A percentile compares a stretch with the other conserved stretches of the same genome.
These are phyloP conservation scores for Malacoraja senta DNA, from an alignment of 2,797 vertebrate species.

Conservation along the genomic window DNA sequence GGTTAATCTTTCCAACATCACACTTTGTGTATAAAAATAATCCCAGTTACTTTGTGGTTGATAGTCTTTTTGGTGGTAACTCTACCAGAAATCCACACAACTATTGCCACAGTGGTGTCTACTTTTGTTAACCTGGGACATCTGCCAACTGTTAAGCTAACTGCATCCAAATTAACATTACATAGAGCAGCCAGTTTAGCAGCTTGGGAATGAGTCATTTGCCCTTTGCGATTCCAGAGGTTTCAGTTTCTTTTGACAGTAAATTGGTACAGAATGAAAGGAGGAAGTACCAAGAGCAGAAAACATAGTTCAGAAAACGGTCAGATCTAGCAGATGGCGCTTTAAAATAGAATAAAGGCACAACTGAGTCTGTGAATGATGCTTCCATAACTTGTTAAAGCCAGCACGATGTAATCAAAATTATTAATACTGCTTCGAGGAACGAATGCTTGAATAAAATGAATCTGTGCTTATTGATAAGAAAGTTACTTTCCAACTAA, in stretches of 20 bases:
- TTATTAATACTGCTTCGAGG: not conserved
- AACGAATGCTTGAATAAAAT: not conserved
- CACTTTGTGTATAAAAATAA: not conserved
- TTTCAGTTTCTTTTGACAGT: not conserved
- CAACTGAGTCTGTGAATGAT: not conserved
- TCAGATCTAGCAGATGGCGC: not conserved
- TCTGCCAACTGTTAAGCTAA: conserved; percentile 24
- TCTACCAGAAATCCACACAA: not conserved
- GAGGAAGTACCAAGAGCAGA: not conserved
- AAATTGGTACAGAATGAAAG: not conserved
- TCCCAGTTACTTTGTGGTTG: not conserved
- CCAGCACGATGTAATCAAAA: not conserved
- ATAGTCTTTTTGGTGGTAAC: not conserved
- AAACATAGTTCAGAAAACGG: not conserved
- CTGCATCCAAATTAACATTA: conserved; percentile 1
- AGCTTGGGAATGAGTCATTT: conserved; percentile 27
- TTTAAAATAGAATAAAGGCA: not conserved
- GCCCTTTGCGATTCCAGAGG: conserved; percentile 9
- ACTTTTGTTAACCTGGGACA: not conserved
- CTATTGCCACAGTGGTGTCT: not conserved
- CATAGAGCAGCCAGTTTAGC: not conserved
- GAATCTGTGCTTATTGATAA: not conserved
- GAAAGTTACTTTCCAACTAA: not conserved
- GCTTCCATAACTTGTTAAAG: not conserved
- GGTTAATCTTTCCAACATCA: not conserved